A percentile compares a stretch with the other conserved stretches of the same genome.
phyloP scores from a whole-genome alignment of 2,888 invertebrate genomes.

The Eupithecia centaureata region DNA sequence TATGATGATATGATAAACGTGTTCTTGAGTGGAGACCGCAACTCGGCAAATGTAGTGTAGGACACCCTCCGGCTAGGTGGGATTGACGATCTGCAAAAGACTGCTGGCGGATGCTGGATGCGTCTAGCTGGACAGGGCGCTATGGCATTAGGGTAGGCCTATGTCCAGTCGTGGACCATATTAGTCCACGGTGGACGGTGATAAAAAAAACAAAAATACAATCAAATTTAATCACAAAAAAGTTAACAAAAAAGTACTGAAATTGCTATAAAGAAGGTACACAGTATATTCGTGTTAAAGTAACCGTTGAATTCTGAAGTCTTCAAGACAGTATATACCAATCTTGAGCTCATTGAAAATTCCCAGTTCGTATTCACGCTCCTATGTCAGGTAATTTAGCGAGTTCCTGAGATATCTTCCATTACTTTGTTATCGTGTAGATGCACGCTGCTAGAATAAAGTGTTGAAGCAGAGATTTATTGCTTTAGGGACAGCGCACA shows the following conservation, averaged over 20 bases:
- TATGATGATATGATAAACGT: no score
- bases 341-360: constrained; percentile 8
- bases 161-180: no score
- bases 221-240: no score
- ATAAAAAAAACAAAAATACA: background rate
- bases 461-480: constrained; percentile 6
- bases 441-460: constrained; percentile 17
- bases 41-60: no score
- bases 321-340: background rate
- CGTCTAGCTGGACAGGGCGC: no score
- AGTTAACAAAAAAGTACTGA: no score
- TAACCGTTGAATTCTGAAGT: background rate
- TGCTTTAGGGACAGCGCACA: constrained; percentile 1
- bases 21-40: no score
- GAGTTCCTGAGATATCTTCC: constrained; percentile 6
- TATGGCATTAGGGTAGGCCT: no score
- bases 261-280: background rate
- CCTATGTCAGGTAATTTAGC: constrained; percentile 2
- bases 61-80: no score
- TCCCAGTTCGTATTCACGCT: constrained; percentile 9
- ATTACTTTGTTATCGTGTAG: constrained; percentile 2
- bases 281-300: no score
- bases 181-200: background rate
- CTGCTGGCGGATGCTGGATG: no score
- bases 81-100: no score